Conservation (phyloP, 2,888 invertebrate species). For the Ophion ventricosus region DNA sequence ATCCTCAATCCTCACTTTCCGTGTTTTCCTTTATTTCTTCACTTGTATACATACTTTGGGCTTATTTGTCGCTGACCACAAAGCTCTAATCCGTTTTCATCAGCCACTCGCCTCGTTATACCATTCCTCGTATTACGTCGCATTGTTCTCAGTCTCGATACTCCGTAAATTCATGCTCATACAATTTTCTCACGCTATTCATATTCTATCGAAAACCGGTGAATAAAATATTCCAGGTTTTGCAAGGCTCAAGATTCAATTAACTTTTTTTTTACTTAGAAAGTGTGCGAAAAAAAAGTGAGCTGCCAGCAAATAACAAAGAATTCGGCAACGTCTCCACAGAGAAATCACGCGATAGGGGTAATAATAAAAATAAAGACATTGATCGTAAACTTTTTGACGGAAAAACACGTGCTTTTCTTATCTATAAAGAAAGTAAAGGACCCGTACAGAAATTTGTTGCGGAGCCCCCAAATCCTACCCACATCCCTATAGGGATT, state of each 20-base stretch:
- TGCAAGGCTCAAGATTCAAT: neutral
- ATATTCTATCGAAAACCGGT: neutral
- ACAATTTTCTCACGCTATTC: neutral
- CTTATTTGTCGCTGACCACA: constrained; percentile 40
- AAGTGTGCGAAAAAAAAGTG: neutral
- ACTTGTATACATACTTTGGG: constrained; percentile 31
- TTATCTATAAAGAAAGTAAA: too few relatives aligned
- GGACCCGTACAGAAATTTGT: too few relatives aligned
- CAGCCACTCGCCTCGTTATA: constrained; percentile 40
- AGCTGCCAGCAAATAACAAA: too few relatives aligned
- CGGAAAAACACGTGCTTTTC: too few relatives aligned
- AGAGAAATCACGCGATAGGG: too few relatives aligned
- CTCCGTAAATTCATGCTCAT: neutral
- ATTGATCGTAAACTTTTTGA: too few relatives aligned
- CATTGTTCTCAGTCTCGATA: constrained; percentile 13
- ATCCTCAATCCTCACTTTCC: constrained; percentile 6
- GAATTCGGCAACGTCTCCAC: too few relatives aligned
- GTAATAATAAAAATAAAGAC: too few relatives aligned
- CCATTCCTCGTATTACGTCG: constrained; percentile 57
- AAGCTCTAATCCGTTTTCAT: constrained; percentile 50
- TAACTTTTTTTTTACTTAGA: too few relatives aligned
- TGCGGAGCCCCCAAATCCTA: too few relatives aligned
- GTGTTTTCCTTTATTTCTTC: constrained; percentile 51
- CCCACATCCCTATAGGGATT: too few relatives aligned
- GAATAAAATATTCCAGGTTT: neutral